Percentiles rank a stretch among this genome's conserved stretches.
Conservation (phyloP, 2,797 vertebrate species). For the Sebastes trivittatus region DNA sequence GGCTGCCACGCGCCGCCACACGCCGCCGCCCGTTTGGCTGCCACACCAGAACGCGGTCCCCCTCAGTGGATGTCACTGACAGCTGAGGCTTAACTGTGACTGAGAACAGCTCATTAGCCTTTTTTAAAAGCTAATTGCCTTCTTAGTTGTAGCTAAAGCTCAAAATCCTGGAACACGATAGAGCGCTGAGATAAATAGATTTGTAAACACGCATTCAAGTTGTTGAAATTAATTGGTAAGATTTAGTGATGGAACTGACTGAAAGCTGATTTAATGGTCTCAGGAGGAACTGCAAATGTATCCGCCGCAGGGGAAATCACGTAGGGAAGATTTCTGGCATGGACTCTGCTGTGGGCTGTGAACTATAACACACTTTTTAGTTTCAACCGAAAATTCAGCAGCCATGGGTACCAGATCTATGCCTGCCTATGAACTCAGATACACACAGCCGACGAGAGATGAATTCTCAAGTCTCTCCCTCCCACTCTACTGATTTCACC, state of each 20-base stretch:
- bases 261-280: not conserved
- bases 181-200: not conserved
- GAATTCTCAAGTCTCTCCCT: not conserved
- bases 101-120: constrained; percentile 32
- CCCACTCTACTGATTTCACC: not conserved
- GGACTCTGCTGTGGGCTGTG: constrained; percentile 1
- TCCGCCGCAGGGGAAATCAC: constrained; percentile 22
- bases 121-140: constrained; percentile 21
- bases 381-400: constrained; percentile 20
- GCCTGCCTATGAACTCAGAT: not conserved
- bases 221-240: constrained; percentile 3
- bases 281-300: not conserved
- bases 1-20: constrained; percentile 1
- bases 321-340: constrained; percentile 5
- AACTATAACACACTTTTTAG: constrained; percentile 39
- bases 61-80: constrained; percentile 5
- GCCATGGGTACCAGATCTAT: not conserved
- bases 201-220: not conserved
- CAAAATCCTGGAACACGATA: not conserved
- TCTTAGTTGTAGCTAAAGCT: not conserved
- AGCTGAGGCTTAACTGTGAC: constrained; percentile 38
- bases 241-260: not conserved
- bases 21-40: not conserved
- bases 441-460: not conserved
- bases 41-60: not conserved